Percentiles rank a stretch among this genome's conserved stretches.
Conservation (phyloP, 2,888 invertebrate species). For the Parnassius apollo region DNA sequence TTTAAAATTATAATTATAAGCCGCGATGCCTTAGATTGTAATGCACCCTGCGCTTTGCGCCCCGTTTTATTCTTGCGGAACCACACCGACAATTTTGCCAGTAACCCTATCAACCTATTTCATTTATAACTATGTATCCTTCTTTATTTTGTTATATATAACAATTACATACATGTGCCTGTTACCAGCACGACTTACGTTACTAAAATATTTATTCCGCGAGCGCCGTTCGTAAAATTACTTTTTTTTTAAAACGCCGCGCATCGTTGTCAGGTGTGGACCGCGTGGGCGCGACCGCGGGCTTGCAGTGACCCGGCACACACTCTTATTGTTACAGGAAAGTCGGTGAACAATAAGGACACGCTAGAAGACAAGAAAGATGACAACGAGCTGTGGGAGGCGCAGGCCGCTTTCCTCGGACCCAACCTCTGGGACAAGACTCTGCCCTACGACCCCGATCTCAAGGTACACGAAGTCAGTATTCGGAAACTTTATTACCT, state of each 20-base stretch:
- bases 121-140: not conserved
- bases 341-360: conserved; percentile 83
- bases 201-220: not conserved
- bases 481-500: conserved; percentile 53
- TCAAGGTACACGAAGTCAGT: conserved; percentile 92
- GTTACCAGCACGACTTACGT: conserved; percentile 2
- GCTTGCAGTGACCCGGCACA: conserved; percentile 57
- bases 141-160: not conserved
- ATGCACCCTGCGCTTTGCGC: conserved; percentile 5
- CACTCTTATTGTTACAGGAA: conserved; percentile 81
- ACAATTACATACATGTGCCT: not conserved
- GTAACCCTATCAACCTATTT: not conserved
- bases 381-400: conserved; percentile 94
- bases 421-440: conserved; percentile 98
- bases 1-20: not conserved
- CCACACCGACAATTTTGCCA: conserved; percentile 15
- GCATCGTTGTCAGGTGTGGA: conserved; percentile 29
- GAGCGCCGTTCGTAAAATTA: not conserved
- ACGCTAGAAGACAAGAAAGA: conserved; percentile 87
- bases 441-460: conserved; percentile 94
- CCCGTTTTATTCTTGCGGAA: not conserved
- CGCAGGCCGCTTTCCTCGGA: conserved; percentile 96
- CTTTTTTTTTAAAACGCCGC: conserved; percentile 5
- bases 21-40: conserved; percentile 4
- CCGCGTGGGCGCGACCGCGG: conserved; percentile 33